Base-by-base conservation (phyloP, 2,113 vertebrate genomes). In the Marmota flaviventris region DNA sequence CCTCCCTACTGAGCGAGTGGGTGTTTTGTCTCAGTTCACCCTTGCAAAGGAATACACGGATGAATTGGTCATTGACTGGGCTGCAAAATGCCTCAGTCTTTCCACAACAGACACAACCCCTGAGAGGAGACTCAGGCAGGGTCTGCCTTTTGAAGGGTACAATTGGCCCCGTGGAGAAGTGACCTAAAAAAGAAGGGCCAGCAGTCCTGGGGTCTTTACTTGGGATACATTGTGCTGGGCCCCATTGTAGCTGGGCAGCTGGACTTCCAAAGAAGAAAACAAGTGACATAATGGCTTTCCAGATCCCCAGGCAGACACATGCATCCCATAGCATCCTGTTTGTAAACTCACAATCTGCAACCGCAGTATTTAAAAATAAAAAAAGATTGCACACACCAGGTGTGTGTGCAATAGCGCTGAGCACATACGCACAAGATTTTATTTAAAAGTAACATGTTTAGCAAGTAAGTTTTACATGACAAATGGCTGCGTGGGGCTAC, bases 391-490 rank as follows among this genome's bases (percentile, higher is more conserved):
- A 45, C 45, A 8, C 27, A 25, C 0, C 4, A 11, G 20, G 37
- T 22, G 27, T 34, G n/a, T n/a, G 45, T 8, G 25, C 2, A 24
- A 76, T 0, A 3, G 39, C 5, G 72, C 76, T 18, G 1, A 56
- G 8, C 3, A 5, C 4, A 34, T 1, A 4, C 4, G 27, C 12
- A n/a, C 0, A 1, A 37, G 27, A 8, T 34, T 42, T 73, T 24
- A 14, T 24, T 56, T 65, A 22, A 53, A 73, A 13, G 4, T 25
- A 37, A 70, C 1, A 0, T 4, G 5, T 24, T 48, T 4, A 18
- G 48, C 56, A 75, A 39, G 10, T 13, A 27, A 6, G 12, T 32
- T 32, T 84, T 51, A 37, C 1, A 3, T 42, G 34, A 37, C 25
- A 69, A 20, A 76, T 76, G 13, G 7, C 17, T 73, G 8, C 77